Evolutionary conservation across 2,113 vertebrate species (phyloP), one percentile per base, ranked within the genome.

Genomic region (Etheostoma spectabile): DNA sequence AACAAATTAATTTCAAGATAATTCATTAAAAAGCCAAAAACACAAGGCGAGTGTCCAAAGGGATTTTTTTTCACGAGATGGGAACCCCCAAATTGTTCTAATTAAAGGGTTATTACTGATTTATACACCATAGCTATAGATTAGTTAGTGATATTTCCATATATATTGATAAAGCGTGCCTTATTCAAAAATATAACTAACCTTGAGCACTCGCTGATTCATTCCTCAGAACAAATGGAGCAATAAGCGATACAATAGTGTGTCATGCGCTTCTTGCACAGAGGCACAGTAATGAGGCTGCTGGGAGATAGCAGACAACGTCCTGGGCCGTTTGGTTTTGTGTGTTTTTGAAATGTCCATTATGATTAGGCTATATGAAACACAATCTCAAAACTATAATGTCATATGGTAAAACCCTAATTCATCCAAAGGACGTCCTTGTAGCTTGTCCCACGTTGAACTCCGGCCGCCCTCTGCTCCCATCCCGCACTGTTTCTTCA

Each of bases 401-500:
- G 33, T 8, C 27, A 10, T 16, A 18, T 12, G 18, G 2, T 21
- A 19, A 51, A 35, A 35, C 1, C 15, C 30, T 4, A 6, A 21
- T 42, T 19, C 6, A 62, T 57, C 67, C 24, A 42, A 6, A 2
- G 0, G 33, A 22, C 8, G 21, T 56, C 57, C 57, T 62, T 22
- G 61, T 60, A 7, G 72, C 35, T 21, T 67, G 73, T 56, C 59
- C 70, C 61, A 67, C 13, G 22, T 16, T 52, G 21, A 48, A 73
- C 60, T 68, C 59, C 3, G 24, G 27, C 1, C 46, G 55, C 49
- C 46, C 74, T 19, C 60, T 14, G 55, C 55, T 46, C 8, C 30
- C 74, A 0, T 80, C 91, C 67, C 93, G 83, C 89, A 96, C 88
- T 1, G 96, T 96, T 71, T 97, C 97, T 52, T 97, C 97, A 49